A percentile compares a stretch with the other conserved stretches of the same genome.
These are phyloP conservation scores for Pogonognathellus flavescens DNA, from an alignment of 1,140 invertebrate species.

Conservation along the genomic window DNA sequence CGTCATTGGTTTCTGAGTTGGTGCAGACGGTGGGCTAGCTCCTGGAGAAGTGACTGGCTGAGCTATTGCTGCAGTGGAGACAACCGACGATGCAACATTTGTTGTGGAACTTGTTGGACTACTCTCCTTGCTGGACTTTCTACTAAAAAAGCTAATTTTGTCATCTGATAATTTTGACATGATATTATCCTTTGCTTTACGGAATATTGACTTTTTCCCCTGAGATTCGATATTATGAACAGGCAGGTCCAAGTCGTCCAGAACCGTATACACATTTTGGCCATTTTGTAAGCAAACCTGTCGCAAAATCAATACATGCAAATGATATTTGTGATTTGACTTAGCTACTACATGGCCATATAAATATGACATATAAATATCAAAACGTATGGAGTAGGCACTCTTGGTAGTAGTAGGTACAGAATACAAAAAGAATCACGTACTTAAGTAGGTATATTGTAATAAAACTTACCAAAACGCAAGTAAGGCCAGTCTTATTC, in stretches of 20 bases:
- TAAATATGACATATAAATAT: background rate
- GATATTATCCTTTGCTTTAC: slow-evolving; percentile 66
- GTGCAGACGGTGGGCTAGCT: background rate
- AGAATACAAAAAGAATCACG: too few species aligned
- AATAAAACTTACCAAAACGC: slow-evolving; percentile 58
- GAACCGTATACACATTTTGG: slow-evolving; percentile 62
- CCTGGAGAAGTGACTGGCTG: background rate
- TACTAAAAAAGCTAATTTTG: slow-evolving; percentile 64
- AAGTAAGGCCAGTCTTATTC: slow-evolving; percentile 59
- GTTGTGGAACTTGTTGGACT: slow-evolving; percentile 29
- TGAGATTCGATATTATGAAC: slow-evolving; percentile 49
- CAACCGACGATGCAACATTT: slow-evolving; percentile 4
- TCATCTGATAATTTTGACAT: slow-evolving; percentile 64
- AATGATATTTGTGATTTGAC: background rate
- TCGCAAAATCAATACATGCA: slow-evolving; percentile 33
- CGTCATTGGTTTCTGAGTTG: slow-evolving; percentile 23
- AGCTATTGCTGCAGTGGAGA: background rate
- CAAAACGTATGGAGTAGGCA: background rate
- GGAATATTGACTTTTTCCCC: slow-evolving; percentile 66
- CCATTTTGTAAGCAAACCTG: slow-evolving; percentile 65
- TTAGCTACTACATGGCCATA: background rate
- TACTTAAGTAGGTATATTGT: too few species aligned
- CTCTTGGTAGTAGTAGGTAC: background rate
- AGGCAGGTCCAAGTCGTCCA: slow-evolving; percentile 65
- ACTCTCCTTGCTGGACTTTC: slow-evolving; percentile 56